Conservation (phyloP, 2,113 vertebrate species). For the Todiramphus chloris region DNA sequence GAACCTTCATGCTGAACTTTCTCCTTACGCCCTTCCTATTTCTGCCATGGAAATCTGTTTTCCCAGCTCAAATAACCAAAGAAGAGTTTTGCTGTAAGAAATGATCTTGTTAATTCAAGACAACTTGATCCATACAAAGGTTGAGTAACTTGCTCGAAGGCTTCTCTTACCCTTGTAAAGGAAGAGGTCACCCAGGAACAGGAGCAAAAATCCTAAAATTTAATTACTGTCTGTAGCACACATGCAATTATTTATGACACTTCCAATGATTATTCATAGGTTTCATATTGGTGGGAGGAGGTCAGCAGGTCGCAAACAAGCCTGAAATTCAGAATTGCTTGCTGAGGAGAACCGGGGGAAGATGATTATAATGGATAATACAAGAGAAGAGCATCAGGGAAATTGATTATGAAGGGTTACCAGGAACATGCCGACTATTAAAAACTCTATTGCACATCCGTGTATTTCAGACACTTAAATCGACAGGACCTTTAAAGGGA, state of each 20-base stretch:
- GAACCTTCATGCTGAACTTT: constrained; percentile 21
- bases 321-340: constrained; percentile 17
- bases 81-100: not conserved
- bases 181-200: not conserved
- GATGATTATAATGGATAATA: constrained; percentile 4
- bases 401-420: constrained; percentile 57
- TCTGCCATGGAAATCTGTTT: not conserved
- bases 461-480: constrained; percentile 29
- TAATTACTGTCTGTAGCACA: constrained; percentile 49
- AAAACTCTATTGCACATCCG: constrained; percentile 19
- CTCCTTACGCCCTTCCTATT: not conserved
- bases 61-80: constrained; percentile 2
- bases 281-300: not conserved
- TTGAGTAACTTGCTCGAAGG: not conserved
- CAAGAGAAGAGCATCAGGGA: constrained; percentile 7
- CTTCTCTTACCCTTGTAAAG: constrained; percentile 27
- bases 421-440: constrained; percentile 35
- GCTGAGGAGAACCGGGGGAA: not conserved
- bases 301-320: constrained; percentile 27
- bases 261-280: constrained; percentile 52
- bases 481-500: constrained; percentile 34
- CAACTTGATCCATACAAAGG: constrained; percentile 26
- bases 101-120: constrained; percentile 11
- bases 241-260: constrained; percentile 54
- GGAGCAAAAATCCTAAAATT: constrained; percentile 28